Percentiles rank a stretch among this genome's conserved stretches.
Conservation (phyloP, 2,113 vertebrate genomes). For the Scatophagus argus region DNA sequence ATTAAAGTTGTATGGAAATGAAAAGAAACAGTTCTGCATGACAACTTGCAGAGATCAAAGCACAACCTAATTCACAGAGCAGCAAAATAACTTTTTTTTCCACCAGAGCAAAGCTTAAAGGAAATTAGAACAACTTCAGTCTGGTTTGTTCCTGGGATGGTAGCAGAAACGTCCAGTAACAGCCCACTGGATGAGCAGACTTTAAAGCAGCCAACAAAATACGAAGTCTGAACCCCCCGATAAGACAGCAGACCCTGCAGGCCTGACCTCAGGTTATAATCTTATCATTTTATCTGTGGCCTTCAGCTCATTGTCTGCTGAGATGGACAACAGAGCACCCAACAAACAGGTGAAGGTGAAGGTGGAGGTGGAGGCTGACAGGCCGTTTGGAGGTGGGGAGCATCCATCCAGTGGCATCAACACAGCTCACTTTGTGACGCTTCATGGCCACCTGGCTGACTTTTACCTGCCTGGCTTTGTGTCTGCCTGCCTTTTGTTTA, state of each 20-base stretch:
- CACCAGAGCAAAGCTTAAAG: conserved; percentile 6
- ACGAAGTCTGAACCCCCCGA: background rate
- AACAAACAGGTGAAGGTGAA: too few species aligned
- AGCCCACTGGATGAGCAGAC: background rate
- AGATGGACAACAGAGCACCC: background rate
- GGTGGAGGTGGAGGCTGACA: too few species aligned
- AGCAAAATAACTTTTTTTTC: background rate
- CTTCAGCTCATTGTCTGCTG: background rate
- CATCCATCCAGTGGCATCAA: conserved; percentile 41
- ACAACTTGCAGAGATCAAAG: conserved; percentile 29
- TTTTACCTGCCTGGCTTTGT: background rate
- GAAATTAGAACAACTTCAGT: conserved; percentile 17
- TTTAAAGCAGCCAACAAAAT: background rate
- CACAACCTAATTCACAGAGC: conserved; percentile 4
- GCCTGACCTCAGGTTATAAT: background rate
- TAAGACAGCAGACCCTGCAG: background rate
- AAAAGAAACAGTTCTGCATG: background rate
- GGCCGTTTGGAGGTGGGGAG: too few species aligned
- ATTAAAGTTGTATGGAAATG: background rate
- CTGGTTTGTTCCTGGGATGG: conserved; percentile 2
- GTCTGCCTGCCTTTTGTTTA: conserved; percentile 10
- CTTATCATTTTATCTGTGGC: too few species aligned
- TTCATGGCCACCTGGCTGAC: conserved; percentile 13
- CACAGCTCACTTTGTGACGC: conserved; percentile 1
- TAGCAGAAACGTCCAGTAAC: background rate